phyloP scores from a whole-genome alignment of 1,140 invertebrate genomes.

The Drosophila miranda region DNA sequence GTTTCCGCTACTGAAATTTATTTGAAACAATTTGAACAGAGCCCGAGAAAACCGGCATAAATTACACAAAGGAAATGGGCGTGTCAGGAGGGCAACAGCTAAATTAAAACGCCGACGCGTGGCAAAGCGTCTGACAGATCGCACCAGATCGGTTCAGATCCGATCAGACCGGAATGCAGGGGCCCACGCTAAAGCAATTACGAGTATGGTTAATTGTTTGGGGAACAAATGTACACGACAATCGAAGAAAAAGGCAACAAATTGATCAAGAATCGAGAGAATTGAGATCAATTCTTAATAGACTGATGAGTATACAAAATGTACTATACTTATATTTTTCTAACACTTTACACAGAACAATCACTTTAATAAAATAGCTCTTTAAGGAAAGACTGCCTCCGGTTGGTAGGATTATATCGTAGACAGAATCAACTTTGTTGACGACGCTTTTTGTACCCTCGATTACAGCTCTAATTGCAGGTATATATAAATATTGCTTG shows the following conservation, averaged over 20 bases:
- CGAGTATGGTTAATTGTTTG: slow-evolving; percentile 56
- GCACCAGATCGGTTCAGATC: slow-evolving; percentile 32
- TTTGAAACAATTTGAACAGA: slow-evolving; percentile 33
- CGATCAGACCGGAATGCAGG: slow-evolving; percentile 41
- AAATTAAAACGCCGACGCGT: slow-evolving; percentile 65
- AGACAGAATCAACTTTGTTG: slow-evolving; percentile 13
- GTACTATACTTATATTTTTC: slow-evolving; percentile 45
- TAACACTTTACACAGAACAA: slow-evolving; percentile 43
- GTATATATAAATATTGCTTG: slow-evolving; percentile 26
- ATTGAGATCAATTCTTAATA: neutral
- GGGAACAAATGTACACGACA: slow-evolving; percentile 38
- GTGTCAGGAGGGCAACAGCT: slow-evolving; percentile 44
- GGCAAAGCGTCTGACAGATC: slow-evolving; percentile 30
- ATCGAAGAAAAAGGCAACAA: slow-evolving; percentile 13
- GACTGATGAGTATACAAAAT: slow-evolving; percentile 25
- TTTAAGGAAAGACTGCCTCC: slow-evolving; percentile 29
- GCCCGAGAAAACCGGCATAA: slow-evolving; percentile 35
- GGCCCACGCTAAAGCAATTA: slow-evolving; percentile 39
- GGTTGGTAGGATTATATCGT: slow-evolving; percentile 24
- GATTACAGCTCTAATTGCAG: slow-evolving; percentile 44
- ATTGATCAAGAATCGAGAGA: neutral
- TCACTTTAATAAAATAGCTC: slow-evolving; percentile 39
- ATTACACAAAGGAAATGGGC: slow-evolving; percentile 51
- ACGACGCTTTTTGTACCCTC: slow-evolving; percentile 52
- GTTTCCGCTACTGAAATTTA: slow-evolving; percentile 62